A percentile compares a stretch with the other conserved stretches of the same genome.
These are phyloP conservation scores for Aplysia californica DNA, from an alignment of 1,140 invertebrate species.

Conservation along the genomic window DNA sequence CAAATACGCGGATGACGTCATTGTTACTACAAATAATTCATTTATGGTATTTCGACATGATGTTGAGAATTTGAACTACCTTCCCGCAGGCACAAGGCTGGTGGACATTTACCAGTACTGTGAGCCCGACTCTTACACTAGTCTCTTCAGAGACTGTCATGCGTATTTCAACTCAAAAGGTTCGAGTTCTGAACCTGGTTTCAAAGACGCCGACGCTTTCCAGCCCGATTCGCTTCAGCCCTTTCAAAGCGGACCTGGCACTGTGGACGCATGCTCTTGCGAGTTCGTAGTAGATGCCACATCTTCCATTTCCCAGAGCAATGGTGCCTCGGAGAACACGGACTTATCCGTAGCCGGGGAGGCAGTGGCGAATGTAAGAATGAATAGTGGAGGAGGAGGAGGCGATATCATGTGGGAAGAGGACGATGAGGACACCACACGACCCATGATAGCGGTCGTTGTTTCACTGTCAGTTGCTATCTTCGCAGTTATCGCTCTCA, in stretches of 20 bases:
- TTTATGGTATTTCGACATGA: constrained; percentile 30
- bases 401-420: neutral
- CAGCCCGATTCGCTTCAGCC: no score
- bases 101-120: constrained; percentile 7
- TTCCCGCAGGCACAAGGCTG: constrained; percentile 20
- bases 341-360: neutral
- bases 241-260: no score
- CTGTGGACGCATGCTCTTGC: neutral
- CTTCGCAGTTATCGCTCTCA: constrained; percentile 38
- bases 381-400: neutral
- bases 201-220: neutral
- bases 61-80: constrained; percentile 4
- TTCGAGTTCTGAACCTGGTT: constrained; percentile 1
- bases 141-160: neutral
- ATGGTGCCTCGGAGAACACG: neutral
- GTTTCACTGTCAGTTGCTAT: constrained; percentile 40
- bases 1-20: neutral
- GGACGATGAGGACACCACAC: constrained; percentile 24
- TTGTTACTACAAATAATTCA: constrained; percentile 27
- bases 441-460: constrained; percentile 39
- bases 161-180: no score
- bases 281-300: neutral
- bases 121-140: neutral
- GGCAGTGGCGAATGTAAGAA: neutral
- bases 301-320: neutral